Evolutionary conservation across 2,113 vertebrate species (phyloP), one percentile per base, ranked within the genome.

Genomic region (Pipa parva): DNA sequence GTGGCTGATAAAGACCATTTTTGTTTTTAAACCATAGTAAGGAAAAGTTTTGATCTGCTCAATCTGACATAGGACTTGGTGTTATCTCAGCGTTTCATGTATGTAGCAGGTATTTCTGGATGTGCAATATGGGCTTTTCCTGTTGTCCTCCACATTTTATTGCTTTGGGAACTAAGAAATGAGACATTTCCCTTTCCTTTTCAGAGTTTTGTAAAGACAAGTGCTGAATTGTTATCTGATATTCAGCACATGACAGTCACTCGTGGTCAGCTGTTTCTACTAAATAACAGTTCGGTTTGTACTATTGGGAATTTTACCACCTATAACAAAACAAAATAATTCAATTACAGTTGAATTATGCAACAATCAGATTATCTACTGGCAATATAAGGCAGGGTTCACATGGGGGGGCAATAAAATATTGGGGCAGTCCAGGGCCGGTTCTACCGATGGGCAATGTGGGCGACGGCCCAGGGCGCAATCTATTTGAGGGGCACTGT

Each of bases 171-270:
- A 56, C 52, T 58, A 63, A 72, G n/a, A 74, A 79, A 65, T 75
- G 66, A 63, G 55, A 56, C 45, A 71, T 0, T 27, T 76, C 71
- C 73, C 56, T 77, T 84, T 85, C 76, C 77, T 81, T 80, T 71
- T 12, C 58, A 76, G 52, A 50, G 42, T 18, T 31, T 27, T 0
- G 9, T 7, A 27, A 63, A 81, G 75, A 78, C 64, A 77, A 76
- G 78, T 0, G 1, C 26, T 29, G 28, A 62, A 72, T 37, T 66
- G 59, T 75, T 75, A 25, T 20, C 59, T 51, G 51, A 74, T 79
- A 73, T 80, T 74, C 73, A 49, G 73, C 51, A 39, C 28, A 26
- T 33, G 62, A 21, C 63, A 67, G 72, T 58, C 56, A 26, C 31
- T 22, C 55, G 8, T 0, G 0, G 37, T 21, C 58, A 72, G 50